Evolutionary conservation across 1,140 invertebrate genomes (phyloP), one percentile per base, ranked within the genome.

Genomic region (Octopus bimaculoides): DNA sequence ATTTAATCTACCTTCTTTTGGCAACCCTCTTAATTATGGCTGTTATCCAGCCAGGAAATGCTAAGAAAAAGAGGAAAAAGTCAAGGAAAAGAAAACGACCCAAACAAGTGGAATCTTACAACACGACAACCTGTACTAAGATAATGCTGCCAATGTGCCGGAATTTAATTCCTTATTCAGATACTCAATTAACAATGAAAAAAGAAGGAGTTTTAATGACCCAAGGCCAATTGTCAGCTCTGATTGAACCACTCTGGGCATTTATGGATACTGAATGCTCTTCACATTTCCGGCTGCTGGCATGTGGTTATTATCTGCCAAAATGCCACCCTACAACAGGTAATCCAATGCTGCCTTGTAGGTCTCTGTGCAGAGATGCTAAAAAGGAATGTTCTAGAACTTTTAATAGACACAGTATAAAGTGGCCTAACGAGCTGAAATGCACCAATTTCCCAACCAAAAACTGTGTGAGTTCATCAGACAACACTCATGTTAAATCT

Each of bases 141-240:
- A 82, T 84, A n/a, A 77, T 83, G 79, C 80, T 84, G 0, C 84
- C 84, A n/a, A 84, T 86, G 85, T 86, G 85, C 69, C 77, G 78
- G 75, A 84, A 83, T 14, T 74, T 84, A 54, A 81, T 86, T 5
- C 81, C 81, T 0, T 86, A 86, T 78, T 83, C 80, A 0, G 81
- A 81, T 20, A 86, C 85, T 0, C 79, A 81, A 66, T 79, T 86
- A 4, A 83, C 83, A 0, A 85, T 85, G 71, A 69, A 73, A 14
- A 83, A 8, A 8, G 52, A 75, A 7, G 74, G 74, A 26, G 12
- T 17, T 7, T 12, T 75, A 75, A 52, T 75, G 74, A 75, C 82
- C 14, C 85, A 86, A 69, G 61, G 76, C 8, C 14, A 78, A 17
- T 20, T 78, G n/a, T 41, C 61, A 4, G 54, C 52, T 61, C 14